Base-by-base conservation (phyloP, 2,888 invertebrate genomes). In the Andrena minutula region DNA sequence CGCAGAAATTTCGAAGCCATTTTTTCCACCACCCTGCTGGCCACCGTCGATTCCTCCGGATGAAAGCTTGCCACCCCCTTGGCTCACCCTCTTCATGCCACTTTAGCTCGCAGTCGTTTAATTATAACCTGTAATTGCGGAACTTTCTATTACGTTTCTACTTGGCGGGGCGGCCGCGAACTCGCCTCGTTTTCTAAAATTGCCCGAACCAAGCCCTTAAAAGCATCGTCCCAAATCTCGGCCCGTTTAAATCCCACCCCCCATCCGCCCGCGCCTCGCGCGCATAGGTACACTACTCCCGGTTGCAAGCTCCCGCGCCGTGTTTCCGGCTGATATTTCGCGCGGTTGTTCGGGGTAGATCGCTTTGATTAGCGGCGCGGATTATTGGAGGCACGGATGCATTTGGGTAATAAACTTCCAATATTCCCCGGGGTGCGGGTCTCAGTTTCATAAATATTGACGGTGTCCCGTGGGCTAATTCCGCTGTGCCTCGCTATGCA, bases 111-210 rank as follows among this genome's bases (percentile, higher is more conserved):
- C 12, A 28, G 53, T 56, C 72, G 66, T 79, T 75, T 81, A 82
- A 86, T 86, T 81, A 81, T 79, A 79, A 75, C 64, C 76, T 76
- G 72, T 86, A 83, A 86, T 86, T 81, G 71, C 82, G 75, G 64
- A 83, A 84, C 78, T 86, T 86, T 80, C 72, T 75, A 82, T 84
- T 75, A 78, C 74, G 64, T 80, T 82, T 61, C 74, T 64, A 51
- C 35, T 74, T 28, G 20, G 75, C 64, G 64, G 63, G 30, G 28
- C 61, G 75, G 53, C 51, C 30, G 68, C 68, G 63, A 61, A 30
- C 58, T 68, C 73, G 49, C 58, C 51, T 28, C 49, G 63, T 63
- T 58, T 41, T 41, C 58, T 56, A 79, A 79, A 68, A 74, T 74
- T 69, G 56, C 49, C 20, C 56, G 69, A 56, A 64, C 26, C 63